These are phyloP conservation scores for Reticulitermes lucifugus DNA, from an alignment of 2,888 invertebrate genomes.

Conservation along the genomic window DNA sequence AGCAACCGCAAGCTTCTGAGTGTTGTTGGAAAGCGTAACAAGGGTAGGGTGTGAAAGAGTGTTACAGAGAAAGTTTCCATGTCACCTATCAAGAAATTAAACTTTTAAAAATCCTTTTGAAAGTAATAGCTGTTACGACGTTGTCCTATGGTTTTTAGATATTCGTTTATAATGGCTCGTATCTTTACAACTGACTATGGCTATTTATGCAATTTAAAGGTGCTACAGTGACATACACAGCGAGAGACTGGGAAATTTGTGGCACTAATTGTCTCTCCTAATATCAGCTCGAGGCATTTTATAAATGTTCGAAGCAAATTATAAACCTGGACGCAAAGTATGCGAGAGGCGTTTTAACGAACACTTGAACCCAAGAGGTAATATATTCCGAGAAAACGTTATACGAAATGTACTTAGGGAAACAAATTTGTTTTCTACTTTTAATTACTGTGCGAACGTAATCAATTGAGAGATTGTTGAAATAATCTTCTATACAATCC, in stretches of 20 bases:
- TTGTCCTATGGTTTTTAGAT: not conserved
- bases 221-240: slow-evolving; percentile 5
- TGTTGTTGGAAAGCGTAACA: not conserved
- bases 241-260: not conserved
- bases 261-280: not conserved
- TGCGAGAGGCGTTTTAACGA: no score
- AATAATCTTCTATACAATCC: no score
- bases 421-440: no score
- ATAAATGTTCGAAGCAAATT: slow-evolving; percentile 25
- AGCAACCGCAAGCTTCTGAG: no score
- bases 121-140: slow-evolving; percentile 18
- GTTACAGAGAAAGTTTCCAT: not conserved
- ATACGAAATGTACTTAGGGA: no score
- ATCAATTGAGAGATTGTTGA: no score
- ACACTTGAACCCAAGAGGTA: no score
- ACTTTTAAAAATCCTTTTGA: slow-evolving; percentile 2
- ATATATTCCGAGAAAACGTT: no score
- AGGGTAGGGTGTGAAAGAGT: not conserved
- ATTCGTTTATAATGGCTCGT: not conserved
- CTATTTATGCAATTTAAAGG: not conserved
- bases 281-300: not conserved
- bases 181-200: slow-evolving; percentile 4
- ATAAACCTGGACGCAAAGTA: not conserved
- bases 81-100: not conserved
- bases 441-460: no score